These are phyloP conservation scores for Drosophila mulleri DNA, from an alignment of 2,888 invertebrate genomes.

Conservation along the genomic window DNA sequence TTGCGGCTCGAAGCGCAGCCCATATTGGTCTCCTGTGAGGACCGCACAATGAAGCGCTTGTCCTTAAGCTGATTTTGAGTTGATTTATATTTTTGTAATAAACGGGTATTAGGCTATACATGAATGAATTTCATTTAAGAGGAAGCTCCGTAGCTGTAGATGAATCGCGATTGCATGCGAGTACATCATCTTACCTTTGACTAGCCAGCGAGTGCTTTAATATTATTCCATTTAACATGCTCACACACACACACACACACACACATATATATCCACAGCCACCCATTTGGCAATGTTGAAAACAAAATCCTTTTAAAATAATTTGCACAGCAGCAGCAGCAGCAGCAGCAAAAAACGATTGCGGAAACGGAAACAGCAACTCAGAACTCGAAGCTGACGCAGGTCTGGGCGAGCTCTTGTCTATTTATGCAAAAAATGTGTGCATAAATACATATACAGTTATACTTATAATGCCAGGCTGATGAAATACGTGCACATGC, in stretches of 20 bases:
- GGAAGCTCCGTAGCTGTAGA: background rate
- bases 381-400: constrained; percentile 34
- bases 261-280: background rate
- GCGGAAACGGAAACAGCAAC: constrained; percentile 73
- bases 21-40: background rate
- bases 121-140: background rate
- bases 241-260: constrained; percentile 13
- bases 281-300: constrained; percentile 43
- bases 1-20: constrained; percentile 9
- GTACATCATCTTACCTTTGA: constrained; percentile 18
- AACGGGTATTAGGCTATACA: background rate
- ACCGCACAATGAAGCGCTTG: background rate
- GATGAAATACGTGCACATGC: constrained; percentile 76
- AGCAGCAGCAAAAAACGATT: constrained; percentile 14
- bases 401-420: constrained; percentile 54
- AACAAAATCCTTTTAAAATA: constrained; percentile 76
- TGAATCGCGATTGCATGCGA: background rate
- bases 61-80: constrained; percentile 5
- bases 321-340: constrained; percentile 55
- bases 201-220: constrained; percentile 45
- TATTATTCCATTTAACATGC: constrained; percentile 45
- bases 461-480: constrained; percentile 64
- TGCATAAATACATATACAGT: constrained; percentile 34
- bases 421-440: constrained; percentile 72
- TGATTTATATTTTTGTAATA: constrained; percentile 19